A percentile compares a stretch with the other conserved stretches of the same genome.
Evolutionary conservation across 2,113 vertebrate species (phyloP).

Genomic region (Pseudorectes ferrugineus): DNA sequence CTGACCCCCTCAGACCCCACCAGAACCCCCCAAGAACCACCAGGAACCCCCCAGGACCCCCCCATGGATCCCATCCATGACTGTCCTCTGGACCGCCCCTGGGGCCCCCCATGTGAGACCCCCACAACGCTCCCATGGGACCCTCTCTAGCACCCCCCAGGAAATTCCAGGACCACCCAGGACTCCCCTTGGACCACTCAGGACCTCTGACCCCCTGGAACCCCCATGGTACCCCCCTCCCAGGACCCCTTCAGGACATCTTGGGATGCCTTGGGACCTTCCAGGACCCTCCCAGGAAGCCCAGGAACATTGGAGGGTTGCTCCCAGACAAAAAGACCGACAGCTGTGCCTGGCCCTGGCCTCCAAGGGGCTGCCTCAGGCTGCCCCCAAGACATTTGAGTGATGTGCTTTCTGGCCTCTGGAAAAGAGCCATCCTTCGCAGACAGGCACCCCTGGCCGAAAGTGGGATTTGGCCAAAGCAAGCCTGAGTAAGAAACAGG

Average conservation of each 20-base stretch:
- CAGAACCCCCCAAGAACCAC: too few species aligned
- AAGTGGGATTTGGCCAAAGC: neutral
- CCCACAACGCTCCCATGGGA: neutral
- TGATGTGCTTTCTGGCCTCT: neutral
- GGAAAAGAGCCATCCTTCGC: neutral
- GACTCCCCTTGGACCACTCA: neutral
- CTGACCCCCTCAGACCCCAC: too few species aligned
- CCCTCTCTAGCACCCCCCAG: neutral
- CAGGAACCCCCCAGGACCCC: too few species aligned
- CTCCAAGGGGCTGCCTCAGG: neutral
- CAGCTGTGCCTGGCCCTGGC: neutral
- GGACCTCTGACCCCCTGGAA: too few species aligned
- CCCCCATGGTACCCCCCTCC: too few species aligned
- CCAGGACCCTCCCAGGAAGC: neutral
- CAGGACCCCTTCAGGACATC: accelerated
- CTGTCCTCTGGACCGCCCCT: too few species aligned
- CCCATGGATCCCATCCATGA: too few species aligned
- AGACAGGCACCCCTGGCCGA: neutral
- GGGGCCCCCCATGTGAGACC: too few species aligned
- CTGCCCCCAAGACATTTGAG: neutral
- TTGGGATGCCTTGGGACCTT: neutral
- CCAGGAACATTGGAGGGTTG: neutral
- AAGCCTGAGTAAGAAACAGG: neutral
- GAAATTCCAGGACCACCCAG: neutral
- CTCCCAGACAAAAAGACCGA: neutral